phyloP scores from a whole-genome alignment of 2,113 vertebrate species.

The Polyodon spathula region DNA sequence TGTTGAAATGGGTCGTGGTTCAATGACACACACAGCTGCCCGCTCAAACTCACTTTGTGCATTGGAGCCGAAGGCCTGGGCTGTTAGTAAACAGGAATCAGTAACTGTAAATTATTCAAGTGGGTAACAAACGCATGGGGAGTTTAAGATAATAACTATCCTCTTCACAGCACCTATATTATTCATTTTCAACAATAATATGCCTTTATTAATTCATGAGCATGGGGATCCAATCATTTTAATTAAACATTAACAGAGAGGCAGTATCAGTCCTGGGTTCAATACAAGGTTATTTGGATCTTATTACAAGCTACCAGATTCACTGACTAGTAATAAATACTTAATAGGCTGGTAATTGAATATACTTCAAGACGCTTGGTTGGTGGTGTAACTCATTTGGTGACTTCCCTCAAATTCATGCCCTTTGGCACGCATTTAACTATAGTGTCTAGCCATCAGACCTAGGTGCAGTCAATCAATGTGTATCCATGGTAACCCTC shows the following conservation, averaged over 20 bases:
- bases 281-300: slow-evolving; percentile 11
- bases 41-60: too few species aligned
- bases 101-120: too few species aligned
- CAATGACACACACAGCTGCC: too few species aligned
- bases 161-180: slow-evolving; percentile 4
- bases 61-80: too few species aligned
- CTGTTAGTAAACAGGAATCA: too few species aligned
- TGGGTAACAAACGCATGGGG: background rate
- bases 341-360: background rate
- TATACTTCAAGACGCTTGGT: background rate
- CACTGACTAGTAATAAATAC: slow-evolving; percentile 3
- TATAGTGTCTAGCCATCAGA: too few species aligned
- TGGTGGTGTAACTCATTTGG: background rate
- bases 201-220: slow-evolving; percentile 14
- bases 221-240: slow-evolving; percentile 8
- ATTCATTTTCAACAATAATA: slow-evolving; percentile 1
- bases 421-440: too few species aligned
- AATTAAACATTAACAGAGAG: slow-evolving; percentile 16
- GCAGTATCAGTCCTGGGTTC: background rate
- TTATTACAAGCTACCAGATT: background rate
- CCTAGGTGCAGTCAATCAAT: too few species aligned
- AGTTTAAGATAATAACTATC: slow-evolving; percentile 13
- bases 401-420: background rate
- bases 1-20: too few species aligned
- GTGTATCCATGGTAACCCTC: too few species aligned